These are phyloP conservation scores for Fratercula arctica DNA, from an alignment of 2,797 vertebrate genomes.

Conservation along the genomic window DNA sequence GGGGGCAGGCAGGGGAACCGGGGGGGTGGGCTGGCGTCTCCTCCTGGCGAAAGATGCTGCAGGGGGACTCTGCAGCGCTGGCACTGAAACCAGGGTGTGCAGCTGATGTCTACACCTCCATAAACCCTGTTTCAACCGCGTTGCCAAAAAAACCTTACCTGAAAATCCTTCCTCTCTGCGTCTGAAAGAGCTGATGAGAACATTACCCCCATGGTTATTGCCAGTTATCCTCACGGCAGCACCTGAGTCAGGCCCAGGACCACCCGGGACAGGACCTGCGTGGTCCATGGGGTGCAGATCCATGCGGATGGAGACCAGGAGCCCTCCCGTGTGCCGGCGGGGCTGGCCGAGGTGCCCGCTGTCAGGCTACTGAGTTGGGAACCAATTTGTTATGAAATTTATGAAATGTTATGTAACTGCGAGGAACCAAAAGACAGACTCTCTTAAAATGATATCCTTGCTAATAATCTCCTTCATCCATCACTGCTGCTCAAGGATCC, in stretches of 20 bases:
- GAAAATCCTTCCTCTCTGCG: not conserved
- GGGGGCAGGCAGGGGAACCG: accelerated
- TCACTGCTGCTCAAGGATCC: slow-evolving; percentile 57
- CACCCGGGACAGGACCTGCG: accelerated
- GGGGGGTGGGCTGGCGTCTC: not conserved
- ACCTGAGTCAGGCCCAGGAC: not conserved
- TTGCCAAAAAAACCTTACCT: not conserved
- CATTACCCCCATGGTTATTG: too few relatives aligned
- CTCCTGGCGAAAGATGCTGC: not conserved
- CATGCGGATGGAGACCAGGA: not conserved
- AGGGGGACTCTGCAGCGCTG: not conserved
- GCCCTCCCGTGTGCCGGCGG: accelerated
- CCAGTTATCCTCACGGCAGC: not conserved
- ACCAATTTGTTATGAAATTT: slow-evolving; percentile 3
- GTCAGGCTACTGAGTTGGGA: not conserved
- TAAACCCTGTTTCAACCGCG: not conserved
- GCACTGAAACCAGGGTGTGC: not conserved
- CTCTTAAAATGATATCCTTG: slow-evolving; percentile 54
- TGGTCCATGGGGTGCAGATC: not conserved
- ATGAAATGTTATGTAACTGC: slow-evolving; percentile 18
- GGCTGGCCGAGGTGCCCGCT: not conserved
- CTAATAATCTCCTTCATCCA: slow-evolving; percentile 65
- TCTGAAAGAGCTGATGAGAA: accelerated
- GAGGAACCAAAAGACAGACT: slow-evolving; percentile 30
- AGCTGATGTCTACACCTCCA: not conserved